Evolutionary conservation across 2,113 vertebrate species (phyloP).

Genomic region (Perccottus glenii): DNA sequence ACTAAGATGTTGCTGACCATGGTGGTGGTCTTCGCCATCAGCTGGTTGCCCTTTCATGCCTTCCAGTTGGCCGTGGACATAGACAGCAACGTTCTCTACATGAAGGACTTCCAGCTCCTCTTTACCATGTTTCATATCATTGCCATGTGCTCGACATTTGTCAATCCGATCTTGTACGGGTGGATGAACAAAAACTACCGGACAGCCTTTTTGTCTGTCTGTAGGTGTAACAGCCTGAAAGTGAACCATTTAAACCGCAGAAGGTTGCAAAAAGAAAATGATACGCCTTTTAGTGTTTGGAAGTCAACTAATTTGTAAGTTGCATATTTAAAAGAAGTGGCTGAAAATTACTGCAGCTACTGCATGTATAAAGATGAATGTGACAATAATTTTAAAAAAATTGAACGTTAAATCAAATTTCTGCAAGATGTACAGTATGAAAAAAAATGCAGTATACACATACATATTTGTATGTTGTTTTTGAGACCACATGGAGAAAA

Average conservation of each 20-base stretch:
- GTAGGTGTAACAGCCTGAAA: slow-evolving; percentile 80
- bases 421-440: too few relatives aligned
- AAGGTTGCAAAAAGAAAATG: slow-evolving; percentile 25
- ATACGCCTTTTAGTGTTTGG: slow-evolving; percentile 25
- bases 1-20: slow-evolving; percentile 94
- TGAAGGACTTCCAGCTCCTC: slow-evolving; percentile 91
- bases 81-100: slow-evolving; percentile 82
- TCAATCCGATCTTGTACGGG: slow-evolving; percentile 93
- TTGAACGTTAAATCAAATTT: too few relatives aligned
- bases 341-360: not conserved
- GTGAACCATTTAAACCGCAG: slow-evolving; percentile 3
- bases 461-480: too few relatives aligned
- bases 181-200: slow-evolving; percentile 98
- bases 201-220: slow-evolving; percentile 87
- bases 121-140: slow-evolving; percentile 92
- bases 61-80: slow-evolving; percentile 94
- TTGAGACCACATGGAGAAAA: too few relatives aligned
- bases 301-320: slow-evolving; percentile 61
- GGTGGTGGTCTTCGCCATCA: slow-evolving; percentile 91
- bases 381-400: not conserved
- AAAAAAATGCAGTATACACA: not conserved
- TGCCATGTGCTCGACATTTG: slow-evolving; percentile 94
- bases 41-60: slow-evolving; percentile 92
- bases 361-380: not conserved
- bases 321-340: not conserved